phyloP scores from a whole-genome alignment of 2,113 vertebrate species.

The Carassius carassius region DNA sequence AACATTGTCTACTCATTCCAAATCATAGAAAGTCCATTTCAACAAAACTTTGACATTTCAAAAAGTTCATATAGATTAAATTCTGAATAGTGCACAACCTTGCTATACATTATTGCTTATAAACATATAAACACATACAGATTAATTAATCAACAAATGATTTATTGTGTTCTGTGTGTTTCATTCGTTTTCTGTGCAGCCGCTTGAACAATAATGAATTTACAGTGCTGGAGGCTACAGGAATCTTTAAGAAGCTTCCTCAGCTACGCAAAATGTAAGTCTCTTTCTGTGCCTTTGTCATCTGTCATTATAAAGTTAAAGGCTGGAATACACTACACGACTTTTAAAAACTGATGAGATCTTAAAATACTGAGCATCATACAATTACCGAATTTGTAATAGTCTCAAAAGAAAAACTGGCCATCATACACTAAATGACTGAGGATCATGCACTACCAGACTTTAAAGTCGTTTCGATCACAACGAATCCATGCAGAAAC shows the following conservation, averaged over 20 bases:
- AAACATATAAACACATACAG: background rate
- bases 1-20: no score
- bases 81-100: background rate
- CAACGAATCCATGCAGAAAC: no score
- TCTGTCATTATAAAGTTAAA: background rate
- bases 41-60: background rate
- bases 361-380: no score
- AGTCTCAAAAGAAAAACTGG: no score
- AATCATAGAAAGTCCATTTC: background rate
- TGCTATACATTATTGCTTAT: background rate
- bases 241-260: constrained; percentile 96
- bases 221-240: constrained; percentile 93
- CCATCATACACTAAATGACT: no score
- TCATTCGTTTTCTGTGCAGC: constrained; percentile 64
- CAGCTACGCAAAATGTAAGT: constrained; percentile 97
- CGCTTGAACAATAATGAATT: constrained; percentile 98
- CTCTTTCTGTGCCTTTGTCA: background rate
- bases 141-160: background rate
- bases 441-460: no score
- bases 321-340: no score
- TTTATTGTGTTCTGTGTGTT: background rate
- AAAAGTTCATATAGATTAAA: background rate
- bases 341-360: no score
- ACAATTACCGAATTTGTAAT: no score
- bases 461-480: no score